Percentiles rank a stretch among this genome's conserved stretches.
These are phyloP conservation scores for Zoanthus solanderi DNA, from an alignment of 92 coral and sea anemone species.

Conservation along the genomic window DNA sequence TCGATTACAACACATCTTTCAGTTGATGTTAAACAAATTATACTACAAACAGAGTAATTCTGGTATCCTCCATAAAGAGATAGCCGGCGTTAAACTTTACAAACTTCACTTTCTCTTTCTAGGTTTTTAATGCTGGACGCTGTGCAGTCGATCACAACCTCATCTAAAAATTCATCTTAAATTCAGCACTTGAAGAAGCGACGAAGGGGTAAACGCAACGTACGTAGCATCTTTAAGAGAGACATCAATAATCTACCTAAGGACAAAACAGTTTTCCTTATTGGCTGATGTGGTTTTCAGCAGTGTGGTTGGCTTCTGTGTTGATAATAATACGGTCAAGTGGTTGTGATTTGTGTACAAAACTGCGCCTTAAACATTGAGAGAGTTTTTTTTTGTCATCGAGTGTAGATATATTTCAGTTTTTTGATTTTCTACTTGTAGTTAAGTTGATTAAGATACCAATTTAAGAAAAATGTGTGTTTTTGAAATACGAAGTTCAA, in stretches of 20 bases:
- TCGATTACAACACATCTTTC: neutral
- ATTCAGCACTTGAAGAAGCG: constrained; percentile 33
- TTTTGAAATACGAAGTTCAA: too few relatives aligned
- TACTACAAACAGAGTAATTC: neutral
- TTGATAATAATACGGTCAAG: constrained; percentile 9
- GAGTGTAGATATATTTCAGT: too few relatives aligned
- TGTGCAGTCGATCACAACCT: neutral
- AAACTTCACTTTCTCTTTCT: neutral
- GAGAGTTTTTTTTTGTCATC: too few relatives aligned
- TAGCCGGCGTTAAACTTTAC: neutral
- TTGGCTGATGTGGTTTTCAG: constrained; percentile 34
- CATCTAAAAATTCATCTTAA: constrained; percentile 9
- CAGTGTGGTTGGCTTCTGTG: neutral
- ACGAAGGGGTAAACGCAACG: constrained; percentile 24
- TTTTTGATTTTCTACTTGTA: too few relatives aligned
- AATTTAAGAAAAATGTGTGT: too few relatives aligned
- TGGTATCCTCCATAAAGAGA: neutral
- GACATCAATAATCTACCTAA: constrained; percentile 12
- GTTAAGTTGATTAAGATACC: too few relatives aligned
- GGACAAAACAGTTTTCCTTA: constrained; percentile 15
- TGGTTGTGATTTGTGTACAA: constrained; percentile 24
- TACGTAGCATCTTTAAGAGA: neutral
- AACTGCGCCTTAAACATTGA: neutral
- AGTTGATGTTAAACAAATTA: neutral
- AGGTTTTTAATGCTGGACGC: neutral